Percentiles rank a stretch among this genome's conserved stretches.
These are phyloP conservation scores for Erpetoichthys calabaricus DNA, from an alignment of 2,797 vertebrate species.

Conservation along the genomic window DNA sequence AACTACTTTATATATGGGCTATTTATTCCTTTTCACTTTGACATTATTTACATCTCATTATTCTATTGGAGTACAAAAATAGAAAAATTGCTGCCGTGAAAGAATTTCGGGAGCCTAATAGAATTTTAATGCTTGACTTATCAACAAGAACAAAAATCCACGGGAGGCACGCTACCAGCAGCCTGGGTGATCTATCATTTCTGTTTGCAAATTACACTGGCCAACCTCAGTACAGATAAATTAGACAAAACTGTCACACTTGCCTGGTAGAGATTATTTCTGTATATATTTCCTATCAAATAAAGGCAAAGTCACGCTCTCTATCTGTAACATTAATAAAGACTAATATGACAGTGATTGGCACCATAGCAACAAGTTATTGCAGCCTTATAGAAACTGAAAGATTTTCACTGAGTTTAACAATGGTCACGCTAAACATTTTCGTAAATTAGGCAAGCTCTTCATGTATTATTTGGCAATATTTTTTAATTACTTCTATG, in stretches of 20 bases:
- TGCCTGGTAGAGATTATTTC: neutral
- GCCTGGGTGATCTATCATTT: neutral
- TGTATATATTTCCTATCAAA: slow-evolving; percentile 1
- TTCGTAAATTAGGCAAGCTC: too few relatives aligned
- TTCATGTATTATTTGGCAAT: too few relatives aligned
- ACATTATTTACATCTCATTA: too few relatives aligned
- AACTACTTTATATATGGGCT: too few relatives aligned
- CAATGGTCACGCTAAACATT: too few relatives aligned
- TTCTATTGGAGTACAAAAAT: too few relatives aligned
- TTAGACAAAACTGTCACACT: neutral
- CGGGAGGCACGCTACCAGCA: neutral
- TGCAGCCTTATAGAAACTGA: neutral
- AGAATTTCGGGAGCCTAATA: neutral
- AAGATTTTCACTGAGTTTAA: too few relatives aligned
- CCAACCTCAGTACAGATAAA: neutral
- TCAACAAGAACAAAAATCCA: neutral
- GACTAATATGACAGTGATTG: neutral
- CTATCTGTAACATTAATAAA: neutral
- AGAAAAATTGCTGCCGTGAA: too few relatives aligned
- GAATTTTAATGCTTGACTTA: neutral
- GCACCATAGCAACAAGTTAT: neutral
- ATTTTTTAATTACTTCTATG: too few relatives aligned
- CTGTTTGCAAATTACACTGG: neutral
- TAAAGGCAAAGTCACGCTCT: neutral
- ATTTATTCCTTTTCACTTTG: too few relatives aligned